These are phyloP conservation scores for Drosophila lutescens DNA, from an alignment of 2,888 invertebrate genomes.

Conservation along the genomic window DNA sequence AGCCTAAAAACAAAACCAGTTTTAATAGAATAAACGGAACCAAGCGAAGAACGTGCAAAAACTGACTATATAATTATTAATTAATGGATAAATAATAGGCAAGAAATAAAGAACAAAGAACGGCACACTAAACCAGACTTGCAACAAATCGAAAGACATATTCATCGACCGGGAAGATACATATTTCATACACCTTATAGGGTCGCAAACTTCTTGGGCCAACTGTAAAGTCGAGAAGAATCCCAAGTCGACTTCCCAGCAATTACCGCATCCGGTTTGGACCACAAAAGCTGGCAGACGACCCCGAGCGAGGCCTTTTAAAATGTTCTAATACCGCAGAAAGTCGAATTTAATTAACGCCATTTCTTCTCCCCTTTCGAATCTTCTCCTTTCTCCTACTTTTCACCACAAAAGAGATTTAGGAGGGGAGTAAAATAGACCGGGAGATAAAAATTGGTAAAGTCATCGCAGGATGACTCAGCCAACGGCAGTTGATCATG, in stretches of 20 bases:
- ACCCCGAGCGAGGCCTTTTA: neutral
- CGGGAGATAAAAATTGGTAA: constrained; percentile 4
- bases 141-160: neutral
- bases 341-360: constrained; percentile 74
- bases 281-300: constrained; percentile 12
- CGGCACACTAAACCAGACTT: constrained; percentile 5
- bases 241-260: constrained; percentile 48
- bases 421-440: neutral
- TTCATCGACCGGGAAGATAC: neutral
- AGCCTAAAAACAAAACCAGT: neutral
- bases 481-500: constrained; percentile 13
- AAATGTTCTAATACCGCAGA: constrained; percentile 30
- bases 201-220: constrained; percentile 8
- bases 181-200: constrained; percentile 17
- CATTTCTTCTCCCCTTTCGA: constrained; percentile 16
- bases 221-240: constrained; percentile 10
- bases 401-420: constrained; percentile 5
- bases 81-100: constrained; percentile 12
- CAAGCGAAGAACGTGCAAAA: neutral
- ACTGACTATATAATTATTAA: neutral
- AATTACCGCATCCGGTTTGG: constrained; percentile 71
- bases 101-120: neutral
- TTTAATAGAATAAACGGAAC: neutral
- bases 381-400: neutral
- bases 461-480: constrained; percentile 14